Conservation (phyloP, 2,888 invertebrate species). For the Diplolepis rosae region DNA sequence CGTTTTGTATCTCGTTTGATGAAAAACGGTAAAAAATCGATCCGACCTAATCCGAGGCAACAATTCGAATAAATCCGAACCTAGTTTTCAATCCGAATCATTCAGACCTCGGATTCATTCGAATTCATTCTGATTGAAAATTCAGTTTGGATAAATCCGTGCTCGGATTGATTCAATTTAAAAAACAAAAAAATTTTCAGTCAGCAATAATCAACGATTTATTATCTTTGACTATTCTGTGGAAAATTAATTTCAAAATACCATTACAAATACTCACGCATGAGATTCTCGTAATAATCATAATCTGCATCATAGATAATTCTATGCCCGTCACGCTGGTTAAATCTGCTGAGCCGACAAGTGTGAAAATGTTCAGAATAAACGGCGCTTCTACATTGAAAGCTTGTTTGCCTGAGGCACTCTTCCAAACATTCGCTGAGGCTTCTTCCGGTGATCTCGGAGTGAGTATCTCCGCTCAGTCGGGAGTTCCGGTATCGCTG, state of each 20-base stretch:
- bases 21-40: too few relatives aligned
- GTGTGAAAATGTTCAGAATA: conserved; percentile 91
- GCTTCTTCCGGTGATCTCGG: conserved; percentile 90
- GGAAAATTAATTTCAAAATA: not conserved
- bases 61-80: too few relatives aligned
- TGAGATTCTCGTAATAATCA: conserved; percentile 94
- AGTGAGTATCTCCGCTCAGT: conserved; percentile 90
- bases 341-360: conserved; percentile 89
- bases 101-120: too few relatives aligned
- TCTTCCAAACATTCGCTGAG: conserved; percentile 93
- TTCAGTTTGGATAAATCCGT: too few relatives aligned
- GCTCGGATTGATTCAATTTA: too few relatives aligned
- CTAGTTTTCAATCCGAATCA: too few relatives aligned
- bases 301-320: conserved; percentile 93
- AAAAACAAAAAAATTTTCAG: too few relatives aligned
- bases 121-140: too few relatives aligned
- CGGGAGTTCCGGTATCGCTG: conserved; percentile 90
- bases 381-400: conserved; percentile 91
- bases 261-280: conserved; percentile 81
- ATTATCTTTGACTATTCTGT: too few relatives aligned
- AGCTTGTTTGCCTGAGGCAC: conserved; percentile 90
- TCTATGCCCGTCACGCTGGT: conserved; percentile 90
- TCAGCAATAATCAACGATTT: too few relatives aligned
- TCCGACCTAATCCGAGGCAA: too few relatives aligned
- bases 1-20: too few relatives aligned